These are phyloP conservation scores for Ligdia adustata DNA, from an alignment of 2,888 invertebrate genomes.

Conservation along the genomic window DNA sequence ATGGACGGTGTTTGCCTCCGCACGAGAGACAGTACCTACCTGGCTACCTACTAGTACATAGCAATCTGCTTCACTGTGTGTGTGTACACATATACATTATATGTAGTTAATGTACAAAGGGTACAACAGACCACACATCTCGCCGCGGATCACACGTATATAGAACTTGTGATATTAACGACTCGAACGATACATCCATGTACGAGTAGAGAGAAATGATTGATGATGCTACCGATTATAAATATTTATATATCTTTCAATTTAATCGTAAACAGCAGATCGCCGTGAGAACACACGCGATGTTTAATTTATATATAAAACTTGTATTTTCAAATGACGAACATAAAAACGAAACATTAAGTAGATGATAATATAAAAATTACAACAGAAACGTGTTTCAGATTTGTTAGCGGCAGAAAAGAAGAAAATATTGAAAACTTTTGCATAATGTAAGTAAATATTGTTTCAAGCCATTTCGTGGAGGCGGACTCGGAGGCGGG, in stretches of 20 bases:
- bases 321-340: too few relatives aligned
- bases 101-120: too few relatives aligned
- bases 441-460: background rate
- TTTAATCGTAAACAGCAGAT: background rate
- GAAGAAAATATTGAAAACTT: too few relatives aligned
- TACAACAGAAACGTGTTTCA: too few relatives aligned
- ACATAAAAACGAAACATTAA: too few relatives aligned
- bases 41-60: too few relatives aligned
- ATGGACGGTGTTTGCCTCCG: conserved; percentile 4
- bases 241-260: conserved; percentile 1
- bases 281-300: background rate
- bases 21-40: too few relatives aligned
- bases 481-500: background rate
- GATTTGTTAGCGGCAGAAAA: too few relatives aligned
- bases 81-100: too few relatives aligned
- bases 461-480: background rate
- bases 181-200: background rate
- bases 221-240: background rate
- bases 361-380: too few relatives aligned
- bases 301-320: too few relatives aligned
- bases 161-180: background rate
- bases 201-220: background rate
- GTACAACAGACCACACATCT: background rate
- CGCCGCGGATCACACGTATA: background rate
- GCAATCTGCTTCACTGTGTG: too few relatives aligned